Evolutionary conservation across 1,140 invertebrate genomes (phyloP).

Genomic region (Myzus persicae): DNA sequence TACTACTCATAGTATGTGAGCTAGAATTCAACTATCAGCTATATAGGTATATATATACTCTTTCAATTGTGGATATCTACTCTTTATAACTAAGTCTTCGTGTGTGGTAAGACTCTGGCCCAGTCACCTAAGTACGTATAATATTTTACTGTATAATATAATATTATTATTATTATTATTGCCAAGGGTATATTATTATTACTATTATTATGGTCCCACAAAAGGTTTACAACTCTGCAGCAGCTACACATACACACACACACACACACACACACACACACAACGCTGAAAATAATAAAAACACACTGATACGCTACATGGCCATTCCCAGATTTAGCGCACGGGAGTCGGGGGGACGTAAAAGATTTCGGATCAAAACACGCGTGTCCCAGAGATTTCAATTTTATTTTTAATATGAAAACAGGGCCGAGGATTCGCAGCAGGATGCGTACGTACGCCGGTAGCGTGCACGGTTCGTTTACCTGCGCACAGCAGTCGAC

Average conservation of each 20-base stretch:
- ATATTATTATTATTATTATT: background rate
- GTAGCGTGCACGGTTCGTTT: conserved; percentile 55
- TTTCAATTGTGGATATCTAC: too few relatives aligned
- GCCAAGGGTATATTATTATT: background rate
- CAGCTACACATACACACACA: too few relatives aligned
- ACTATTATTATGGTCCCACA: background rate
- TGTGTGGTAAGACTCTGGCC: background rate
- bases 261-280: too few relatives aligned
- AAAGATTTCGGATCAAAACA: conserved; percentile 38
- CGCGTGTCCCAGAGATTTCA: conserved; percentile 38
- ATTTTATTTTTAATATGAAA: conserved; percentile 24
- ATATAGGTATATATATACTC: too few relatives aligned
- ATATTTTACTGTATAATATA: background rate
- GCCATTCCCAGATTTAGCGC: background rate
- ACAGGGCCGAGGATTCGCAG: conserved; percentile 16
- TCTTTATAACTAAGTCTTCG: background rate
- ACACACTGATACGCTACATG: background rate
- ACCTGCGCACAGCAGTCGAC: conserved; percentile 53
- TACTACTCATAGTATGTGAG: too few relatives aligned
- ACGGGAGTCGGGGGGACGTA: background rate
- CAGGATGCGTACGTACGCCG: conserved; percentile 7
- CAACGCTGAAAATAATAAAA: too few relatives aligned
- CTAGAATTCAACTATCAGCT: too few relatives aligned
- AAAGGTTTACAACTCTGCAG: background rate
- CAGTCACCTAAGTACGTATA: background rate